Base-by-base conservation (phyloP, 2,888 invertebrate species). In the Mesorhabditis belari region DNA sequence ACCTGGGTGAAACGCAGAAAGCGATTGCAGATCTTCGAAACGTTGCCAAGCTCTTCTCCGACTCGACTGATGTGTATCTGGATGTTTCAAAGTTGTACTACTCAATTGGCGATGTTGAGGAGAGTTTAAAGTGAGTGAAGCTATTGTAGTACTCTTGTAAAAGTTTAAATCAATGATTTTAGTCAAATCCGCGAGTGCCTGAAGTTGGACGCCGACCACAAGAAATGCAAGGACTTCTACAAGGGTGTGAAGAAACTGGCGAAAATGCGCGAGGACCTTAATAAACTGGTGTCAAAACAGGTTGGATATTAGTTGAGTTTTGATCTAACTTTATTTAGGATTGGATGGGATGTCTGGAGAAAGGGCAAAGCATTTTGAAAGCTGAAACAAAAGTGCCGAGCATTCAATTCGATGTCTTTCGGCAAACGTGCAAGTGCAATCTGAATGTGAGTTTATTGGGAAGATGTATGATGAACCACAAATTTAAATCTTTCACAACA, bases 141-240 rank as follows among this genome's bases (percentile, higher is more conserved):
- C 17, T n/a, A 44, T 12, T 44, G 44, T n/a, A 44, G n/a, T n/a
- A 44, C 12, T 19, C 19, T 9, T 3, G 28, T n/a, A 50, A n/a
- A n/a, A n/a, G n/a, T n/a, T n/a, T n/a, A n/a, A n/a, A n/a, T n/a
- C 17, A n/a, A 21, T 3, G 55, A 52, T 78, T 80, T 35, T 81
- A 88, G 87, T 83, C 92, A 95, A 83, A 89, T 98, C 69, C 88
- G 98, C 23, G 95, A 98, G 82, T 99, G 98, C 82, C 86, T 99
- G 21, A 93, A 91, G 81, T 85, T 95, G 50, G 96, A 99, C 83
- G 95, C 95, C 0, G 98, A 99, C 77, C 94, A 99, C 84, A 92
- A 92, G 83, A 86, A 89, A 76, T 98, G 96, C 83, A 93, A 93
- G 83, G 88, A 90, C 23, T 89, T 93, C 79, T 98, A 99, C 85